Conservation (phyloP, 2,113 vertebrate species). For the Panthera tigris region DNA sequence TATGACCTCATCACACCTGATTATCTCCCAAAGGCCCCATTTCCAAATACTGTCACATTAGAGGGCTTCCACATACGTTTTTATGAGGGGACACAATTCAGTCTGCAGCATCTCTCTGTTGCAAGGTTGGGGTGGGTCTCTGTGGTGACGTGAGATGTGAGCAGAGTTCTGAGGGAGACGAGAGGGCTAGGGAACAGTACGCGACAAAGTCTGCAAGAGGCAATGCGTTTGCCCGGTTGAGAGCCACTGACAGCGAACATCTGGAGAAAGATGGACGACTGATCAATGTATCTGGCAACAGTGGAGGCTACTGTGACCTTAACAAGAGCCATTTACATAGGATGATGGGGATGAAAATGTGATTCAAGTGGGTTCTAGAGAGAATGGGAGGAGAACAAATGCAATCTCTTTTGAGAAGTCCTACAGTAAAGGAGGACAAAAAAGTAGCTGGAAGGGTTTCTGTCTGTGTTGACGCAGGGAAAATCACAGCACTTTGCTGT, state of each 20-base stretch:
- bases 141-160: neutral
- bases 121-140: neutral
- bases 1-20: neutral
- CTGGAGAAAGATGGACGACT: neutral
- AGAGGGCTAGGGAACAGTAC: neutral
- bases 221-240: neutral
- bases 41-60: neutral
- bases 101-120: neutral
- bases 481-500: neutral
- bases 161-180: neutral
- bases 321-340: neutral
- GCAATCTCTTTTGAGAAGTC: neutral
- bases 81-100: neutral
- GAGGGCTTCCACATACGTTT: neutral
- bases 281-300: neutral
- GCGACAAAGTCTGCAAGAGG: neutral
- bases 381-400: neutral
- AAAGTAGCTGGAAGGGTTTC: neutral
- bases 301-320: neutral
- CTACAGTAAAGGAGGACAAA: neutral
- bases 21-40: neutral
- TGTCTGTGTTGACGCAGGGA: neutral
- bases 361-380: neutral
- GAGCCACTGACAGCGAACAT: neutral
- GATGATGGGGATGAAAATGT: neutral